Percentiles rank a stretch among this genome's conserved stretches.
Evolutionary conservation across 2,797 vertebrate genomes (phyloP).

Genomic region (Centroberyx gerrardi): DNA sequence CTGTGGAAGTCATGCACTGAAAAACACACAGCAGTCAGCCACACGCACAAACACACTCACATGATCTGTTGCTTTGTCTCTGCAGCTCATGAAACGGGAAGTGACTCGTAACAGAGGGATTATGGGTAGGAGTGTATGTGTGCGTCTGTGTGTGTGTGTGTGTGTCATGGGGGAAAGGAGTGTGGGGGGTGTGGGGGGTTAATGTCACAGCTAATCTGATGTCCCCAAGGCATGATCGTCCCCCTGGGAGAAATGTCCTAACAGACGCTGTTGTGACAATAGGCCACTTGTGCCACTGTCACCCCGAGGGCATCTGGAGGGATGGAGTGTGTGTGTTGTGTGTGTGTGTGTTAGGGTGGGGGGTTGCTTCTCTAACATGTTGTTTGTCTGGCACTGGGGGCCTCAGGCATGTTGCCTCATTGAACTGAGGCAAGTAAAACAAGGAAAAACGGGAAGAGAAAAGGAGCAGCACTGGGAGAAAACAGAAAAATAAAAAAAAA

Average conservation of each 20-base stretch:
- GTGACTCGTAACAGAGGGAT: conserved; percentile 77
- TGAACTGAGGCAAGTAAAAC: conserved; percentile 2
- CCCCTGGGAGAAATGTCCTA: conserved; percentile 56
- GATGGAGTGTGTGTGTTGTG: neutral
- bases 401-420: conserved; percentile 21
- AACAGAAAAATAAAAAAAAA: conserved; percentile 29
- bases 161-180: neutral
- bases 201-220: conserved; percentile 78
- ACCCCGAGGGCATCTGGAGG: conserved; percentile 61
- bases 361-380: conserved; percentile 28
- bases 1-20: conserved; percentile 18
- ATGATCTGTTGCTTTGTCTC: conserved; percentile 79
- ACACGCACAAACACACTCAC: conserved; percentile 50
- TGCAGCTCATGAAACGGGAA: conserved; percentile 72
- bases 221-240: conserved; percentile 60
- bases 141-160: conserved; percentile 37
- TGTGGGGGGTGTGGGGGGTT: conserved; percentile 40
- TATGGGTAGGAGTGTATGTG: conserved; percentile 71
- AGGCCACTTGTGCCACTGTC: conserved; percentile 81
- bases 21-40: conserved; percentile 15
- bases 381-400: conserved; percentile 48
- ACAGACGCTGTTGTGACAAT: conserved; percentile 81
- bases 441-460: neutral
- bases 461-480: conserved; percentile 10
- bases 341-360: neutral